phyloP scores from a whole-genome alignment of 2,888 invertebrate genomes.

The Apamea sordens region DNA sequence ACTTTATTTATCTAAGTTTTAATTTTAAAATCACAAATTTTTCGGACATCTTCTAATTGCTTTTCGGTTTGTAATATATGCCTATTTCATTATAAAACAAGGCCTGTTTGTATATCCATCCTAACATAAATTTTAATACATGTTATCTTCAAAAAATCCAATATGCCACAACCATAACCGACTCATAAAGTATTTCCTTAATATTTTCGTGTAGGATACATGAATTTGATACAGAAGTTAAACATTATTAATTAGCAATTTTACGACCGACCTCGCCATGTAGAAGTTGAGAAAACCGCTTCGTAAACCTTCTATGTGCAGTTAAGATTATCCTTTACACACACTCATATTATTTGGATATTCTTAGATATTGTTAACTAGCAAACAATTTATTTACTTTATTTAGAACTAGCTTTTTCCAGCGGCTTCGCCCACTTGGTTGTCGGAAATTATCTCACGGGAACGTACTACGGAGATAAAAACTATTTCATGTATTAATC shows the following conservation, averaged over 20 bases:
- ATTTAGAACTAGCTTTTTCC: background rate
- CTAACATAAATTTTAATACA: slow-evolving; percentile 11
- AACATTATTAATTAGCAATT: slow-evolving; percentile 54
- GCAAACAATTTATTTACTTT: background rate
- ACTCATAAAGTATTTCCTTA: slow-evolving; percentile 16
- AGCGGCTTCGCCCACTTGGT: no score
- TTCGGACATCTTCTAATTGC: background rate
- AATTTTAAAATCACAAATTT: background rate
- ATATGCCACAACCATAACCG: slow-evolving; percentile 31
- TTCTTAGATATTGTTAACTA: slow-evolving; percentile 25
- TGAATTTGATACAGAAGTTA: slow-evolving; percentile 52
- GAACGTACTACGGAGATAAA: no score
- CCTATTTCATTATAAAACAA: slow-evolving; percentile 16
- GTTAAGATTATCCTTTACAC: slow-evolving; percentile 45
- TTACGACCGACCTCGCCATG: slow-evolving; percentile 46
- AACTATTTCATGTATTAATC: no score
- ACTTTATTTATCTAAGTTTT: background rate
- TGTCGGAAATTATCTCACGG: no score
- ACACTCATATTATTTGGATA: slow-evolving; percentile 36
- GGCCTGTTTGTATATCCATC: background rate
- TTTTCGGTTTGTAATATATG: background rate
- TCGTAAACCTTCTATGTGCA: slow-evolving; percentile 20
- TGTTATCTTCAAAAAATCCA: slow-evolving; percentile 36
- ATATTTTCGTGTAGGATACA: slow-evolving; percentile 21
- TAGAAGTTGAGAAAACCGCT: slow-evolving; percentile 39